Base-by-base conservation (phyloP, 2,113 vertebrate genomes). In the Bostrychus sinensis region DNA sequence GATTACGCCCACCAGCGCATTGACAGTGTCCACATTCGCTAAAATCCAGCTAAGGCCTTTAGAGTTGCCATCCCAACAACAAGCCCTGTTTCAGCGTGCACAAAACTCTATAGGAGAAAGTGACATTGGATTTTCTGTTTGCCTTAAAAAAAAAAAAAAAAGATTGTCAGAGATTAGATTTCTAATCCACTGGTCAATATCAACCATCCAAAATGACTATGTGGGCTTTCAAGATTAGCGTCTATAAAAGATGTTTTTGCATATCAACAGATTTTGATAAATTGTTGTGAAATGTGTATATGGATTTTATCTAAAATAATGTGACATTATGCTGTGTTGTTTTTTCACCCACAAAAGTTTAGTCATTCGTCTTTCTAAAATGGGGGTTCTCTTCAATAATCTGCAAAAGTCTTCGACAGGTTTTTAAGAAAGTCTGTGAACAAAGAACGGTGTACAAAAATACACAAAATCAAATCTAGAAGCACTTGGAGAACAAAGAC, bases 141-240 rank as follows among this genome's bases (percentile, higher is more conserved):
- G n/a, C n/a, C n/a, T n/a, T n/a, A n/a, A n/a, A n/a, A n/a, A n/a
- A n/a, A n/a, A n/a, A n/a, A n/a, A n/a, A n/a, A n/a, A n/a, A n/a
- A n/a, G n/a, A n/a, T n/a, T n/a, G n/a, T n/a, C n/a, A n/a, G n/a
- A n/a, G n/a, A n/a, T n/a, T n/a, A n/a, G 68, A 54, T 17, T 55
- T 75, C 66, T 88, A 86, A 86, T 88, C 81, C 80, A 83, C 62
- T 77, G 83, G 84, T 88, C 81, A 89, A 77, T 75, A 75, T 81
- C 56, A 32, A 56, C 66, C 60, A 63, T 86, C 66, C 37, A 53
- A 75, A 78, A 60, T 2, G 19, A 56, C 62, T 43, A 42, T 56
- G 78, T 77, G 75, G 65, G 11, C 22, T 81, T 64, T 72, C 42
- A 59, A 83, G 78, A 83, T 85, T 81, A 85, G 66, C 57, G 48